phyloP scores from a whole-genome alignment of 2,888 invertebrate genomes.

The Euphydryas editha region DNA sequence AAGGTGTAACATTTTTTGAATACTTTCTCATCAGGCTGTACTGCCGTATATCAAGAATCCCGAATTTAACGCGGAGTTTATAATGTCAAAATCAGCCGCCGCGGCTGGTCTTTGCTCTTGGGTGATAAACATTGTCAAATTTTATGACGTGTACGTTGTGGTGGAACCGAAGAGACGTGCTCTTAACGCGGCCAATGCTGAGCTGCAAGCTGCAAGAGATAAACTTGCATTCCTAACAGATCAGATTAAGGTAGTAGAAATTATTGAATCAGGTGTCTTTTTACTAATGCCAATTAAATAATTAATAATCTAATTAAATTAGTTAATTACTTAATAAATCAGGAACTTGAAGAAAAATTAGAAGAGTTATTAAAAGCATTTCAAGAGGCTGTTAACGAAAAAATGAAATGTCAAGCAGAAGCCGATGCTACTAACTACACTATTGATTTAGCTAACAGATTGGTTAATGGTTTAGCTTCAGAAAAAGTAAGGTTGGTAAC shows the following conservation, averaged over 20 bases:
- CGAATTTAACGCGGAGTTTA: constrained; percentile 93
- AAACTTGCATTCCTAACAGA: constrained; percentile 90
- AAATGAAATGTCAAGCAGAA: constrained; percentile 95
- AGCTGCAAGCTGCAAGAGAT: constrained; percentile 91
- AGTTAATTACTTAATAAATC: constrained; percentile 11
- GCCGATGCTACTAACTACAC: constrained; percentile 95
- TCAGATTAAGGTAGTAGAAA: constrained; percentile 82
- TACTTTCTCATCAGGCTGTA: constrained; percentile 62
- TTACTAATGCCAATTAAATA: too few relatives aligned
- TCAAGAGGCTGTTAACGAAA: constrained; percentile 92
- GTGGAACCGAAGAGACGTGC: constrained; percentile 96
- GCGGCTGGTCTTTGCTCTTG: constrained; percentile 97
- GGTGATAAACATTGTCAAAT: constrained; percentile 96
- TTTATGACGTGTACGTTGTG: constrained; percentile 94
- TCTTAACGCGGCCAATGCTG: constrained; percentile 92
- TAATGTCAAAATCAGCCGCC: constrained; percentile 93
- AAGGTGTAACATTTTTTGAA: background rate
- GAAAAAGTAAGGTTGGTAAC: constrained; percentile 87
- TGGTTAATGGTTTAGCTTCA: constrained; percentile 96
- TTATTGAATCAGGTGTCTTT: background rate
- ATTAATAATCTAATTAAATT: too few relatives aligned
- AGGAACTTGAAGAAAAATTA: constrained; percentile 91
- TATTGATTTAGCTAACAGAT: constrained; percentile 95
- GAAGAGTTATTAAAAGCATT: constrained; percentile 91
- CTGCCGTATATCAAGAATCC: constrained; percentile 85